These are phyloP conservation scores for Gallinago stenura DNA, from an alignment of 2,797 vertebrate species.

Conservation along the genomic window DNA sequence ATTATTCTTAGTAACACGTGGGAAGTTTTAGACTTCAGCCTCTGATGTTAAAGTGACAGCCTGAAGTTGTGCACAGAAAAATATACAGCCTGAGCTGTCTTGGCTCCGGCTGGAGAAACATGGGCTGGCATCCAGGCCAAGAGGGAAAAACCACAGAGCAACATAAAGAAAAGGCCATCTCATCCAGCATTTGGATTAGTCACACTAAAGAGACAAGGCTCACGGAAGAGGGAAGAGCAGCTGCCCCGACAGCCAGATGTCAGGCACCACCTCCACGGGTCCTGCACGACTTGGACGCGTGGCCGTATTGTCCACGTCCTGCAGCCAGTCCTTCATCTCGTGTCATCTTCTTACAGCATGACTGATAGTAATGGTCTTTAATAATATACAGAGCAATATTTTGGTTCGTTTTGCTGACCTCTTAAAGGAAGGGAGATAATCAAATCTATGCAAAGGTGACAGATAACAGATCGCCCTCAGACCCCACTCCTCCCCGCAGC, in stretches of 20 bases:
- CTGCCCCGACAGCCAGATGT: neutral
- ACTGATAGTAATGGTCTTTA: neutral
- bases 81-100: neutral
- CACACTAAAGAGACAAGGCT: neutral
- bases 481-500: neutral
- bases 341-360: neutral
- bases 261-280: accelerated
- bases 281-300: accelerated
- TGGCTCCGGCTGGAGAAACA: neutral
- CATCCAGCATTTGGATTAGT: too few species aligned
- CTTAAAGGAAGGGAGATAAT: neutral
- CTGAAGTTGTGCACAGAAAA: neutral
- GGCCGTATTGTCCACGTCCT: accelerated
- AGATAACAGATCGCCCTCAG: neutral
- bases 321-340: accelerated
- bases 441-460: neutral
- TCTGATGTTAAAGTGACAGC: neutral
- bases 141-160: neutral
- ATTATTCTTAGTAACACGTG: neutral
- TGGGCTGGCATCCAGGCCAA: too few species aligned
- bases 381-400: neutral
- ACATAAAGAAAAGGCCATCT: neutral
- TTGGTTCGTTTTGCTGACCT: neutral
- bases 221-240: neutral
- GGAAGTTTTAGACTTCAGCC: neutral